Conservation (phyloP, 1,140 invertebrate genomes). For the Rhizoglyphus robini region DNA sequence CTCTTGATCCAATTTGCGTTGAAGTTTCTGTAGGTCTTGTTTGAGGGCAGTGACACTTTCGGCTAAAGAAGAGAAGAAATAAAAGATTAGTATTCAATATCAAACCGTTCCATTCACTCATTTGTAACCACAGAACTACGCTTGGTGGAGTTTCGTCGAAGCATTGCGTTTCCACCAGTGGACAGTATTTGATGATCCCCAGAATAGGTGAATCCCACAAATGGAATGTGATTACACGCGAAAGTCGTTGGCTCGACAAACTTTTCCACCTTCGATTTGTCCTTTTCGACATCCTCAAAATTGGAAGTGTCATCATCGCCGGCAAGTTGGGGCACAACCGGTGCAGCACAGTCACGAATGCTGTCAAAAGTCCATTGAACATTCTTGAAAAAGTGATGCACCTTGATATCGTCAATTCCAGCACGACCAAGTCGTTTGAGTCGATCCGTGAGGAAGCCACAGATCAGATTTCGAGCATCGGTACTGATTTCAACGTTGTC, state of each 20-base stretch:
- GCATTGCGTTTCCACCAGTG: not conserved
- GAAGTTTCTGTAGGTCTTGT: constrained; percentile 74
- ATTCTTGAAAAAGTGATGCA: constrained; percentile 87
- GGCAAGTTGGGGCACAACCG: constrained; percentile 83
- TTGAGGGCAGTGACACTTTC: constrained; percentile 54
- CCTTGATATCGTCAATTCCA: constrained; percentile 88
- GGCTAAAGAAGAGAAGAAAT: not conserved
- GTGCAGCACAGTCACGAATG: constrained; percentile 79
- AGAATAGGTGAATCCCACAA: constrained; percentile 96
- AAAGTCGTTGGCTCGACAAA: constrained; percentile 94
- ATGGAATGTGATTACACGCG: constrained; percentile 93
- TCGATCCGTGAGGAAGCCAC: constrained; percentile 80
- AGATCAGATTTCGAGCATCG: constrained; percentile 81
- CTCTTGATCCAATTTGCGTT: constrained; percentile 74
- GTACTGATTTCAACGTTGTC: constrained; percentile 81
- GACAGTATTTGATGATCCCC: constrained; percentile 30
- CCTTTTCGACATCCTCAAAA: constrained; percentile 93
- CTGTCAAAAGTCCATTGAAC: constrained; percentile 96
- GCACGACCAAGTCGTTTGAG: constrained; percentile 76
- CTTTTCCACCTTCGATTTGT: constrained; percentile 66
- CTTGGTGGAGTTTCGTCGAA: not conserved
- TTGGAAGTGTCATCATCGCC: constrained; percentile 96
- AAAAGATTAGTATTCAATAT: not conserved
- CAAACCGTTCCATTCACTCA: not conserved
- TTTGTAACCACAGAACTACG: not conserved